phyloP scores from a whole-genome alignment of 2,797 vertebrate species.

The Protonibea diacanthus region DNA sequence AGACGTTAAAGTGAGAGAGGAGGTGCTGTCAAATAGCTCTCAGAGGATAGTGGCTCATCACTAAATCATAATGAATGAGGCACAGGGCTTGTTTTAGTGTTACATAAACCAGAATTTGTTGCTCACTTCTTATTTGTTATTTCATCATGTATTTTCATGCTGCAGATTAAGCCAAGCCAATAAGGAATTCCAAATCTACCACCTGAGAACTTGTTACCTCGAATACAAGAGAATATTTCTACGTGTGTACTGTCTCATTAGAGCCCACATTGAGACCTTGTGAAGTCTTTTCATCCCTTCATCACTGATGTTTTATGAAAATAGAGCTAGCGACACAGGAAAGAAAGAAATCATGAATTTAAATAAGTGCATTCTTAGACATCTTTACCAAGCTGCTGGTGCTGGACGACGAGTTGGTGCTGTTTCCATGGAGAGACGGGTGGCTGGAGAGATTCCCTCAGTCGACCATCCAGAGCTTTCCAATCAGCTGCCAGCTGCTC shows the following conservation, averaged over 20 bases:
- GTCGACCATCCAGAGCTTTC: conserved; percentile 82
- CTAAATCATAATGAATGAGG: conserved; percentile 54
- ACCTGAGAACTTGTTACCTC: conserved; percentile 25
- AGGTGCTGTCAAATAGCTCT: conserved; percentile 50
- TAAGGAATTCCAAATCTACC: conserved; percentile 33
- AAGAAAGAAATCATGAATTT: background rate
- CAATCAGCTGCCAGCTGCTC: conserved; percentile 87
- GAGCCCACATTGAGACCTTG: background rate
- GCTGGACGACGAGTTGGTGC: conserved; percentile 80
- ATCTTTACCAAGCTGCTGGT: conserved; percentile 79
- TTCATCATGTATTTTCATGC: conserved; percentile 43
- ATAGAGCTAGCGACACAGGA: background rate
- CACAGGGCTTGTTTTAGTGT: conserved; percentile 20
- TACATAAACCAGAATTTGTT: conserved; percentile 34
- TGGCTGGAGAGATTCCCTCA: conserved; percentile 81
- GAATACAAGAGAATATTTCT: conserved; percentile 11
- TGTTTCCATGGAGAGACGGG: conserved; percentile 78
- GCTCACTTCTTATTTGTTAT: conserved; percentile 38
- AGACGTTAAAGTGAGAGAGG: conserved; percentile 32
- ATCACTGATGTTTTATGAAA: background rate
- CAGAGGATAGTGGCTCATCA: conserved; percentile 41
- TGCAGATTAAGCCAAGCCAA: conserved; percentile 23
- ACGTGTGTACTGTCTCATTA: conserved; percentile 10
- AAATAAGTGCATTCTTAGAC: background rate
- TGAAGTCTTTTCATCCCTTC: background rate